phyloP scores from a whole-genome alignment of 2,797 vertebrate genomes.

The Potorous gilbertii region DNA sequence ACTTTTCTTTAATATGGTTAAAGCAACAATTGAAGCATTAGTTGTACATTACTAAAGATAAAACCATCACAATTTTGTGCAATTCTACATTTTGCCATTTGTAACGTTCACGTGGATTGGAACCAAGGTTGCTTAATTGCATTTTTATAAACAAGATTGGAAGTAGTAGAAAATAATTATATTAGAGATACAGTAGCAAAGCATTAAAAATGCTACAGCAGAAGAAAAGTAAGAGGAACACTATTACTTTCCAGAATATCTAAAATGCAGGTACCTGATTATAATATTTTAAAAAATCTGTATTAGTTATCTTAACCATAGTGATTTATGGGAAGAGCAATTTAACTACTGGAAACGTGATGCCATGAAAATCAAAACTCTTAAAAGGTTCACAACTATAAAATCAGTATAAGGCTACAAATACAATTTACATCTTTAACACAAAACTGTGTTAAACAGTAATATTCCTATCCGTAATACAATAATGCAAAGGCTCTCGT shows the following conservation, averaged over 20 bases:
- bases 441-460: slow-evolving; percentile 67
- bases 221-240: slow-evolving; percentile 68
- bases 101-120: slow-evolving; percentile 73
- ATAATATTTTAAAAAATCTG: slow-evolving; percentile 57
- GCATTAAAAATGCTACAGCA: slow-evolving; percentile 77
- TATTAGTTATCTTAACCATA: slow-evolving; percentile 71
- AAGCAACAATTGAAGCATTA: slow-evolving; percentile 82
- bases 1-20: no score
- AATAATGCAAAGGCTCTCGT: slow-evolving; percentile 73
- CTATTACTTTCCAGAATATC: slow-evolving; percentile 59
- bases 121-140: slow-evolving; percentile 72
- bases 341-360: slow-evolving; percentile 73
- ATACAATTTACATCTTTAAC: slow-evolving; percentile 73
- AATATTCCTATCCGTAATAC: slow-evolving; percentile 80
- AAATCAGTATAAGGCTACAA: slow-evolving; percentile 84
- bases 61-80: slow-evolving; percentile 57
- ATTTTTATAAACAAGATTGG: slow-evolving; percentile 71
- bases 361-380: slow-evolving; percentile 67
- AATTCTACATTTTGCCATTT: slow-evolving; percentile 72
- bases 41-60: slow-evolving; percentile 78
- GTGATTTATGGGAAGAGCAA: slow-evolving; percentile 80
- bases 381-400: slow-evolving; percentile 82
- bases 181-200: slow-evolving; percentile 70
- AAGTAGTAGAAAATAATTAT: slow-evolving; percentile 71
- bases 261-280: slow-evolving; percentile 53